phyloP scores from a whole-genome alignment of 2,888 invertebrate species.

The Oscheius myriophilus region DNA sequence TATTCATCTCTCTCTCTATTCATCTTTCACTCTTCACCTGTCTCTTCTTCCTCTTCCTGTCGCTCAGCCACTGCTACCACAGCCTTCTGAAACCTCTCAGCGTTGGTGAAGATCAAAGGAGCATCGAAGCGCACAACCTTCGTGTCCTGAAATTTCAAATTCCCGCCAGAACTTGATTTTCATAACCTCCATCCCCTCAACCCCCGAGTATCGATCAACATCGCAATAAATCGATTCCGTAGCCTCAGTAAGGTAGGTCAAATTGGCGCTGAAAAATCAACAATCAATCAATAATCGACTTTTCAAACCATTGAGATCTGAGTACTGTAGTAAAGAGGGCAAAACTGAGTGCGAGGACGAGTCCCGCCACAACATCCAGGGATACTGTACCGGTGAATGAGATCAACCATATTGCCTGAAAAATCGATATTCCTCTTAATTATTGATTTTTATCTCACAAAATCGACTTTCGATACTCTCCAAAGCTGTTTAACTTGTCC shows the following conservation, averaged over 20 bases:
- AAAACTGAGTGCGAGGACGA: slow-evolving; percentile 2
- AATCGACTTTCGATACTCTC: slow-evolving; percentile 27
- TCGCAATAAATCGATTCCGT: slow-evolving; percentile 4
- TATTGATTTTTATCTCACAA: background rate
- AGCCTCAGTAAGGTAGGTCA: slow-evolving; percentile 11
- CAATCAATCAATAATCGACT: background rate
- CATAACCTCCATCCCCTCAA: background rate
- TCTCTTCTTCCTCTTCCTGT: background rate
- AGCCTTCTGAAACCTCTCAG: slow-evolving; percentile 15
- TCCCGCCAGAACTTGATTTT: no score
- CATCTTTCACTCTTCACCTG: no score
- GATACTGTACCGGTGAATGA: slow-evolving; percentile 11
- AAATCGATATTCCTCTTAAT: background rate
- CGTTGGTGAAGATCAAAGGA: slow-evolving; percentile 19
- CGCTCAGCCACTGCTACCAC: background rate
- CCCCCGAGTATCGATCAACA: background rate
- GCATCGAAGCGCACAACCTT: slow-evolving; percentile 15
- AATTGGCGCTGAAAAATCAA: background rate
- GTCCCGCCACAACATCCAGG: slow-evolving; percentile 10
- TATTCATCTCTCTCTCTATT: no score
- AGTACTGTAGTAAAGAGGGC: slow-evolving; percentile 25
- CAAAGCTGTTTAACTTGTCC: slow-evolving; percentile 11
- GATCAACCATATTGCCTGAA: slow-evolving; percentile 26
- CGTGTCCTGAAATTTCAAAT: slow-evolving; percentile 1
- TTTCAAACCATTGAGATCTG: slow-evolving; percentile 2